Base-by-base conservation (phyloP, 2,888 invertebrate species). In the Philereme transversata region DNA sequence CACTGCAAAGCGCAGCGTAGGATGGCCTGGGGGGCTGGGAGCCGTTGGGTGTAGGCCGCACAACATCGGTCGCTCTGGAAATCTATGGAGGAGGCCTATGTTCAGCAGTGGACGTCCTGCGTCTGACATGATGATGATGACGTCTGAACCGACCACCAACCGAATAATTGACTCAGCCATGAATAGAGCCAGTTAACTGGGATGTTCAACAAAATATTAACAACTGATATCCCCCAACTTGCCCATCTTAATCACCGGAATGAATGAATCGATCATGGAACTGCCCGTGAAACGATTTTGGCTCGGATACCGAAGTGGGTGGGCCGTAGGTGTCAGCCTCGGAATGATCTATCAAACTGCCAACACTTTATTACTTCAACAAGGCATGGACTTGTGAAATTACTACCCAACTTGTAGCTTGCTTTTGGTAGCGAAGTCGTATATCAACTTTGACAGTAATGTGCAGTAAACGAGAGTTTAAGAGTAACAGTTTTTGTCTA, bases 251-350 rank as follows among this genome's bases (percentile, higher is more conserved):
- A 56, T 49, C 5, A n/a, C 7, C 34, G 48, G 36, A 48, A 57
- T 68, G 66, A 63, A 62, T 64, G 63, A 62, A 58, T 64, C 55
- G 46, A 65, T 58, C 52, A 62, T 49, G 55, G 34, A 52, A 34
- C 11, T 4, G 43, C 45, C 57, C 55, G 49, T 62, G 63, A 56
- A 60, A 64, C 57, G 62, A 43, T 64, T 60, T 67, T 67, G 70
- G 64, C 71, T 59, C 59, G 56, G 43, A 41, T 7, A 50, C 22
- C 38, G 46, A 11, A 7, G 70, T 69, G 62, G 71, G 70, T 65
- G 69, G 60, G 47, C 44, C 53, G 71, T 71, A 67, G 70, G 70
- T 66, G 70, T 66, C 66, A 67, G 66, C 70, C 70, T 71, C 67
- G 63, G 48, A 62, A 60, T 55, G 48, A 68, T 67, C 64, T 64